Evolutionary conservation across 2,888 invertebrate species (phyloP).

Genomic region (Fragum sueziense): DNA sequence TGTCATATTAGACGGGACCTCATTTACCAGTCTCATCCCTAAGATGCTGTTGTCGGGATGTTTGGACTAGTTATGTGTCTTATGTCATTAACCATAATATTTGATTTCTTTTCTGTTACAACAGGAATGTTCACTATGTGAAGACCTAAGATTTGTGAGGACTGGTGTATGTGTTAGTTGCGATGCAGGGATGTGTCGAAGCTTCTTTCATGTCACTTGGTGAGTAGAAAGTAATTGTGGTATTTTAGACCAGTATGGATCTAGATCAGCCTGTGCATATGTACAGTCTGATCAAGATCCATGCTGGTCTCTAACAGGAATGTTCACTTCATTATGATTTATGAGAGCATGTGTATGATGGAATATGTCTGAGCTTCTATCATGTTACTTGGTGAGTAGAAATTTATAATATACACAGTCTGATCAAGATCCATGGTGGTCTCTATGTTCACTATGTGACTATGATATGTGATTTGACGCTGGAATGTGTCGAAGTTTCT

Average conservation of each 20-base stretch:
- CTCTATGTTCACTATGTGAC: conserved; percentile 95
- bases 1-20: too few relatives aligned
- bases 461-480: conserved; percentile 96
- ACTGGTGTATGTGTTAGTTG: conserved; percentile 98
- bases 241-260: too few relatives aligned
- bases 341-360: conserved; percentile 90
- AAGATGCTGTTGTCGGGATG: too few relatives aligned
- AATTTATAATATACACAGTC: too few relatives aligned
- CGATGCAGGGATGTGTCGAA: conserved; percentile 99
- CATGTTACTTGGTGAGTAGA: conserved; percentile 93
- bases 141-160: conserved; percentile 92
- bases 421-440: too few relatives aligned
- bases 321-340: not conserved
- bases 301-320: too few relatives aligned
- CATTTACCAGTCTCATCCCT: too few relatives aligned
- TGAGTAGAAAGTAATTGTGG: conserved; percentile 62
- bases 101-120: not conserved
- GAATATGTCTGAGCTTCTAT: conserved; percentile 98
- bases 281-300: too few relatives aligned
- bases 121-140: conserved; percentile 92
- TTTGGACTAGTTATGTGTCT: not conserved
- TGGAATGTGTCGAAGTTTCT: conserved; percentile 98
- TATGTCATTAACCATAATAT: not conserved
- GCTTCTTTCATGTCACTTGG: conserved; percentile 98
- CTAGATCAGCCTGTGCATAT: too few relatives aligned